phyloP scores from a whole-genome alignment of 1,140 invertebrate genomes.

The Amphibalanus amphitrite region DNA sequence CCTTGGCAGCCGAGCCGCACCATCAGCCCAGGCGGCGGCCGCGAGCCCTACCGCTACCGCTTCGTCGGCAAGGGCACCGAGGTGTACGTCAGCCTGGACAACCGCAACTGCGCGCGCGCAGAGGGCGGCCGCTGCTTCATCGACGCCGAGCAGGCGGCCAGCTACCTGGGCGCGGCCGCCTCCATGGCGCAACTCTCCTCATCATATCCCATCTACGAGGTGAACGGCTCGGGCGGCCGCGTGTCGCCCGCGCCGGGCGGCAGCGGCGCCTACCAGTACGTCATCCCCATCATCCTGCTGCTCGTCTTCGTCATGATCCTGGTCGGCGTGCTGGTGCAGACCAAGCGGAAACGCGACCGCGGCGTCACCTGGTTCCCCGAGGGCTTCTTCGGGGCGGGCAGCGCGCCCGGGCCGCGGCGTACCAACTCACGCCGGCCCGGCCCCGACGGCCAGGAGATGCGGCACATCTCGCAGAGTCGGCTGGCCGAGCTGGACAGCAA shows the following conservation, averaged over 20 bases:
- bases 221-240: slow-evolving; percentile 35
- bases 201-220: slow-evolving; percentile 67
- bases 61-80: slow-evolving; percentile 44
- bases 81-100: slow-evolving; percentile 77
- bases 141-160: slow-evolving; percentile 36
- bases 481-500: slow-evolving; percentile 52
- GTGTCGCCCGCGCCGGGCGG: slow-evolving; percentile 25
- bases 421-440: slow-evolving; percentile 50
- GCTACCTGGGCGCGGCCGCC: slow-evolving; percentile 48
- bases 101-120: slow-evolving; percentile 55
- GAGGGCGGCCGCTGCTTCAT: slow-evolving; percentile 60
- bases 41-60: slow-evolving; percentile 6
- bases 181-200: slow-evolving; percentile 46
- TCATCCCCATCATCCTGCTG: slow-evolving; percentile 47
- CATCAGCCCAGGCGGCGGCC: neutral
- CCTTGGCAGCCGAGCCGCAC: slow-evolving; percentile 46
- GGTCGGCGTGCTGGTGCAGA: slow-evolving; percentile 50
- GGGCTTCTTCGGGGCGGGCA: slow-evolving; percentile 50
- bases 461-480: slow-evolving; percentile 49
- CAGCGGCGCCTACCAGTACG: slow-evolving; percentile 36
- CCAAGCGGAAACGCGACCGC: slow-evolving; percentile 54
- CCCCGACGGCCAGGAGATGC: slow-evolving; percentile 81
- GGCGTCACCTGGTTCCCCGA: slow-evolving; percentile 96
- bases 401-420: neutral
- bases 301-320: slow-evolving; percentile 45